phyloP scores from a whole-genome alignment of 2,888 invertebrate genomes.

The Yponomeuta evonymella region DNA sequence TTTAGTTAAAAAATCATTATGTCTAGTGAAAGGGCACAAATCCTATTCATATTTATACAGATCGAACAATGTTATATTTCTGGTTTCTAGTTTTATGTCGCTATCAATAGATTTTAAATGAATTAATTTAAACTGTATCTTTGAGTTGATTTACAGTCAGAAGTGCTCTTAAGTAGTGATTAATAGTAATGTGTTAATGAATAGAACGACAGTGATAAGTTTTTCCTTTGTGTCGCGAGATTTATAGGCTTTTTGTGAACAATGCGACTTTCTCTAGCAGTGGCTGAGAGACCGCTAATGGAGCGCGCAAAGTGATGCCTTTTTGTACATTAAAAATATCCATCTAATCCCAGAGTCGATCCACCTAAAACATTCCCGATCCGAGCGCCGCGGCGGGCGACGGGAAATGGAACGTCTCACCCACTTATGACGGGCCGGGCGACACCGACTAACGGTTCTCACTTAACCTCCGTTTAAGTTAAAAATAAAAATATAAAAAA shows the following conservation, averaged over 20 bases:
- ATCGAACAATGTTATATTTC: no score
- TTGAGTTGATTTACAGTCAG: background rate
- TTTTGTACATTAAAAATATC: constrained; percentile 52
- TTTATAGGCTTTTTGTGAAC: constrained; percentile 19
- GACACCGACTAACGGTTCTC: constrained; percentile 20
- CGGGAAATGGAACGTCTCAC: constrained; percentile 53
- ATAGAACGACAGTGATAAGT: constrained; percentile 8
- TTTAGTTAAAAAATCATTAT: no score
- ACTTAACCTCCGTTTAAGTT: constrained; percentile 7
- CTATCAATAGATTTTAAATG: background rate
- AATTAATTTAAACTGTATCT: background rate
- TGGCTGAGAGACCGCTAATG: constrained; percentile 62
- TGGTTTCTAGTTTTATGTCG: no score
- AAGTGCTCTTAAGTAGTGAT: background rate
- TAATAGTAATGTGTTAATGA: constrained; percentile 3
- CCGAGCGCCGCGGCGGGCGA: constrained; percentile 46
- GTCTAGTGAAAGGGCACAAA: no score
- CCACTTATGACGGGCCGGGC: constrained; percentile 43
- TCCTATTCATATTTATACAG: no score
- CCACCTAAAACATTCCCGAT: constrained; percentile 60
- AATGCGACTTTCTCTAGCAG: constrained; percentile 43
- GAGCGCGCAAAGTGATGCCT: constrained; percentile 58
- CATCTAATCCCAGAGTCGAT: constrained; percentile 59
- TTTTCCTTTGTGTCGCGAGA: background rate
- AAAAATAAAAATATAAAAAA: constrained; percentile 2